Evolutionary conservation across 2,113 vertebrate genomes (phyloP).

Genomic region (Asarcornis scutulata): DNA sequence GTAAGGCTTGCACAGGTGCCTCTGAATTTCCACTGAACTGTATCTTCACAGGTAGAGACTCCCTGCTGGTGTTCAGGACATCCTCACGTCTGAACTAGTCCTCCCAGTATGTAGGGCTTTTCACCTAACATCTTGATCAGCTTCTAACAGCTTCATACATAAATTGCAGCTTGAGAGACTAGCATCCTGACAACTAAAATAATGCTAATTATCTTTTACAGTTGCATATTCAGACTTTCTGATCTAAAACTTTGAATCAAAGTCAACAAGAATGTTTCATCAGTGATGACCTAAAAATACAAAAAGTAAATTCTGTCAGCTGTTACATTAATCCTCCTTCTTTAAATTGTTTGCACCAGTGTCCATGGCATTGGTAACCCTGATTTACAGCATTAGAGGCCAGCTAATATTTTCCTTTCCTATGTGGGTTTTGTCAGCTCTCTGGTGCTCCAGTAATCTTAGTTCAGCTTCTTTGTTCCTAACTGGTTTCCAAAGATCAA

Average conservation of each 20-base stretch:
- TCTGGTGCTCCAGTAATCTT: neutral
- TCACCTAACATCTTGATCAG: neutral
- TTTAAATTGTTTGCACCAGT: neutral
- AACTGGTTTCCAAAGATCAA: neutral
- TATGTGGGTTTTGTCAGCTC: neutral
- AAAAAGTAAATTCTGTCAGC: neutral
- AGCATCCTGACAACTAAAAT: neutral
- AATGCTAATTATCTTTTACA: neutral
- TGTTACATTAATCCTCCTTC: neutral
- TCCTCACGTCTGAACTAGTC: neutral
- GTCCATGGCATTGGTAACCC: neutral
- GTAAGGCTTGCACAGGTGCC: neutral
- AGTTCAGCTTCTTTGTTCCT: neutral
- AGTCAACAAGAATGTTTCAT: neutral
- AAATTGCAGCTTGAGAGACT: neutral
- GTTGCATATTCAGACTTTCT: neutral
- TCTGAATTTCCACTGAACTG: fast-evolving
- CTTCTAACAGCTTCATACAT: neutral
- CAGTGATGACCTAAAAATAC: neutral
- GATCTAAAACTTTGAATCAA: neutral
- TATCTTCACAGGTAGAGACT: neutral
- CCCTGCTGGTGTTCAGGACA: neutral
- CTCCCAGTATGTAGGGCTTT: neutral
- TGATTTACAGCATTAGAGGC: neutral
- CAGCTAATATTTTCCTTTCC: neutral